Percentiles rank a stretch among this genome's conserved stretches.
phyloP scores from a whole-genome alignment of 2,797 vertebrate genomes.

The Rhabdophis nuchalis region DNA sequence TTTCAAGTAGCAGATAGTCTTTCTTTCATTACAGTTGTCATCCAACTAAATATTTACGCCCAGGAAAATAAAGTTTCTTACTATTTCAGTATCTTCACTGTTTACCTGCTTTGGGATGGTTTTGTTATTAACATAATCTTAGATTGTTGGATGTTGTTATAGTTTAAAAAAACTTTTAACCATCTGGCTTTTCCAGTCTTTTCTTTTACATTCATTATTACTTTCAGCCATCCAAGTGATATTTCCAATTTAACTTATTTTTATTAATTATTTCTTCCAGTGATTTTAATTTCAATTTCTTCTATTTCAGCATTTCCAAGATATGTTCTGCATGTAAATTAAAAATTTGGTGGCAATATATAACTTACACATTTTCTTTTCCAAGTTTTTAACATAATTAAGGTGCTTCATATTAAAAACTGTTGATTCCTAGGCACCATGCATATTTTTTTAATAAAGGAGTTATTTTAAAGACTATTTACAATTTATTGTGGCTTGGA shows the following conservation, averaged over 20 bases:
- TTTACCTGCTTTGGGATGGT: not conserved
- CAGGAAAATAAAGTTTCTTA: not conserved
- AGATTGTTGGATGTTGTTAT: not conserved
- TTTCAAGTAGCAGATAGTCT: not conserved
- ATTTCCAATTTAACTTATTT: not conserved
- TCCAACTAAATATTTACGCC: not conserved
- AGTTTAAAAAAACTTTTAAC: not conserved
- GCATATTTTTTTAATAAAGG: not conserved
- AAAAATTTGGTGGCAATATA: not conserved
- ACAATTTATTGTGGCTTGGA: not conserved
- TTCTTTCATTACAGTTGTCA: not conserved
- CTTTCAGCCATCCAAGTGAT: not conserved
- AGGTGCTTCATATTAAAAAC: not conserved
- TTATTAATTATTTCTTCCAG: not conserved
- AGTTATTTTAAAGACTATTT: not conserved
- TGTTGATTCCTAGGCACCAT: not conserved
- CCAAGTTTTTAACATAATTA: not conserved
- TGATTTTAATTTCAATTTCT: not conserved
- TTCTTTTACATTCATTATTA: not conserved
- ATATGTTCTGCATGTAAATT: not conserved
- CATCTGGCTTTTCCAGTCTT: not conserved
- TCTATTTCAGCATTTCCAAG: not conserved
- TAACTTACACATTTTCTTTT: not conserved
- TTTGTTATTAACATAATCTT: not conserved
- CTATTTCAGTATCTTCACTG: not conserved